phyloP scores from a whole-genome alignment of 2,113 vertebrate genomes.

The Barbus barbus region DNA sequence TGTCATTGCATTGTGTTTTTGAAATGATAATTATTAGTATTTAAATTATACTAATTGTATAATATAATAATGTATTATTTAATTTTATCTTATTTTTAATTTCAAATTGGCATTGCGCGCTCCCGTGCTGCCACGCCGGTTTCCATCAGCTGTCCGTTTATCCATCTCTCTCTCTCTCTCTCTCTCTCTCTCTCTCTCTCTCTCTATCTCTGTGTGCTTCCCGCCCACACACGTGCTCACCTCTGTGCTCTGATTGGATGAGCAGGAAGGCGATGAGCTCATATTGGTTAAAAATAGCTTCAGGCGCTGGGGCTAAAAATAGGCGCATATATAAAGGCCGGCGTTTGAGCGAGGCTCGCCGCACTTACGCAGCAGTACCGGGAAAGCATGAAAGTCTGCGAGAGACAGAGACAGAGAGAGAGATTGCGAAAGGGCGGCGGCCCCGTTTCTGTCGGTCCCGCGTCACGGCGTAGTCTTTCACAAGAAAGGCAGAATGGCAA shows the following conservation, averaged over 20 bases:
- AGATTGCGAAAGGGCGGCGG: constrained; percentile 32
- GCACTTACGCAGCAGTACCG: constrained; percentile 39
- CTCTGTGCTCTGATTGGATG: constrained; percentile 65
- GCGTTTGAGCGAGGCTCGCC: constrained; percentile 17
- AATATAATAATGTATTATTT: background rate
- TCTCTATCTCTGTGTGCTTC: background rate
- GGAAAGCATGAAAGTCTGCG: constrained; percentile 3
- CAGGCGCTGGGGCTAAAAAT: constrained; percentile 74
- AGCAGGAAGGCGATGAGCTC: constrained; percentile 67
- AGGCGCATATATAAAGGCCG: constrained; percentile 73
- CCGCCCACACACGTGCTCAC: constrained; percentile 43
- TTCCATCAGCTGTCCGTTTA: constrained; percentile 42
- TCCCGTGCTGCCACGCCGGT: constrained; percentile 15
- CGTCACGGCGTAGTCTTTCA: constrained; percentile 56
- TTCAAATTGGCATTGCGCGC: constrained; percentile 30
- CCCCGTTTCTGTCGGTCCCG: constrained; percentile 38
- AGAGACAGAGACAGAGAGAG: background rate
- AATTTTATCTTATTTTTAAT: background rate
- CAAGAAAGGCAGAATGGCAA: constrained; percentile 52
- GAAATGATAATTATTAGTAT: background rate
- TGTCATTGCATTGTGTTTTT: background rate
- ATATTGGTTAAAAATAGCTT: constrained; percentile 81
- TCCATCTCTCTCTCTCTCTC: background rate
- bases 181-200: background rate
- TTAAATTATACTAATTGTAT: background rate